phyloP scores from a whole-genome alignment of 2,888 invertebrate species.

The Morpho helenor region DNA sequence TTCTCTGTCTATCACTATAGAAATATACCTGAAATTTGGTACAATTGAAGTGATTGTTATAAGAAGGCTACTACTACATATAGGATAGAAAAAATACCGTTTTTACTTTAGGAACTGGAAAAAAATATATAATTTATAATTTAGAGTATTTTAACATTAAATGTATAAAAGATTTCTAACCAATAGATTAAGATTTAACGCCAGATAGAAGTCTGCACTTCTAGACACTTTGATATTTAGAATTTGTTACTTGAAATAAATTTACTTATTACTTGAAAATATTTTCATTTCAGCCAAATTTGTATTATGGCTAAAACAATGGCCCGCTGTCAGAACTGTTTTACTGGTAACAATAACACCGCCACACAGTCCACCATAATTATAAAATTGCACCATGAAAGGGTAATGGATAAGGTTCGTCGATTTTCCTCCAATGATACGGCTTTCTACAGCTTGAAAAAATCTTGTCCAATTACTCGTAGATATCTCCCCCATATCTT shows the following conservation, averaged over 20 bases:
- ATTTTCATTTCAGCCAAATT: conserved; percentile 40
- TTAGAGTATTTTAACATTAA: too few species aligned
- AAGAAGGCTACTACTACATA: too few species aligned
- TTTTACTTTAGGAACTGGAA: too few species aligned
- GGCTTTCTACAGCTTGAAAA: conserved; percentile 22
- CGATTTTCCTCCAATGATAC: conserved; percentile 34
- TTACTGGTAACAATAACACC: conserved; percentile 39
- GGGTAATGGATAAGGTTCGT: conserved; percentile 32
- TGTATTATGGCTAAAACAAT: conserved; percentile 41
- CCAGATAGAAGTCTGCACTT: too few species aligned
- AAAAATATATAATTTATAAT: too few species aligned
- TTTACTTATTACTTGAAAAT: conserved; percentile 34
- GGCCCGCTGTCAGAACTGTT: conserved; percentile 42
- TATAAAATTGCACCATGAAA: conserved; percentile 39
- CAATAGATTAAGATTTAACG: too few species aligned
- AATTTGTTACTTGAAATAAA: background rate
- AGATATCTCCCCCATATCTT: conserved; percentile 34
- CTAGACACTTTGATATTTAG: too few species aligned
- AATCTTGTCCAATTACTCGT: conserved; percentile 24
- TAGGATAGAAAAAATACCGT: too few species aligned
- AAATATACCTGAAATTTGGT: too few species aligned
- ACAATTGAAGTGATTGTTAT: too few species aligned
- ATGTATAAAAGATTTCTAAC: too few species aligned
- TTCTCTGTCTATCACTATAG: too few species aligned
- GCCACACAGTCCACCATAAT: conserved; percentile 38